phyloP scores from a whole-genome alignment of 2,888 invertebrate species.

The Zhuqinia jingwanae region DNA sequence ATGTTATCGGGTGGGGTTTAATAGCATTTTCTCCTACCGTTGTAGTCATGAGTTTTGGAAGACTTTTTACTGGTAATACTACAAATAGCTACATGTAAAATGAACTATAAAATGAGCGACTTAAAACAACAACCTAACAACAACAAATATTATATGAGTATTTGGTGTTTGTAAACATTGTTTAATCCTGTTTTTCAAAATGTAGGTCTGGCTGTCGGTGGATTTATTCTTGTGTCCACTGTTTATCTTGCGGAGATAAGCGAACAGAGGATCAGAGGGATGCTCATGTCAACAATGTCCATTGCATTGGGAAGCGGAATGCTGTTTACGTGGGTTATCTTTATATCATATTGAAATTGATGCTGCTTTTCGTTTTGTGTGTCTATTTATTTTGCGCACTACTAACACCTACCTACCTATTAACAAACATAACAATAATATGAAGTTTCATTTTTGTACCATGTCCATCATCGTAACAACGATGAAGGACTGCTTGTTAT shows the following conservation, averaged over 20 bases:
- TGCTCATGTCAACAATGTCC: conserved; percentile 59
- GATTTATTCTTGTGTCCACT: conserved; percentile 92
- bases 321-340: conserved; percentile 66
- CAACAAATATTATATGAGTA: too few relatives aligned
- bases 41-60: conserved; percentile 82
- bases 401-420: too few relatives aligned
- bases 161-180: too few relatives aligned
- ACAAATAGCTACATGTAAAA: too few relatives aligned
- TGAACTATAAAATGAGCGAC: too few relatives aligned
- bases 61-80: conserved; percentile 79
- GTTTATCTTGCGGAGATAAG: conserved; percentile 93
- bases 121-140: too few relatives aligned
- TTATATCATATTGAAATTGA: conserved; percentile 11
- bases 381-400: too few relatives aligned
- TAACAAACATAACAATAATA: background rate
- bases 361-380: background rate
- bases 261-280: conserved; percentile 87
- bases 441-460: too few relatives aligned
- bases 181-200: background rate
- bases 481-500: background rate
- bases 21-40: conserved; percentile 79
- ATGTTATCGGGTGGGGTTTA: conserved; percentile 81
- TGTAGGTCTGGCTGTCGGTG: conserved; percentile 88
- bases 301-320: conserved; percentile 71
- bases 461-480: too few relatives aligned